phyloP scores from a whole-genome alignment of 1,140 invertebrate genomes.

The Drosophila ambigua region DNA sequence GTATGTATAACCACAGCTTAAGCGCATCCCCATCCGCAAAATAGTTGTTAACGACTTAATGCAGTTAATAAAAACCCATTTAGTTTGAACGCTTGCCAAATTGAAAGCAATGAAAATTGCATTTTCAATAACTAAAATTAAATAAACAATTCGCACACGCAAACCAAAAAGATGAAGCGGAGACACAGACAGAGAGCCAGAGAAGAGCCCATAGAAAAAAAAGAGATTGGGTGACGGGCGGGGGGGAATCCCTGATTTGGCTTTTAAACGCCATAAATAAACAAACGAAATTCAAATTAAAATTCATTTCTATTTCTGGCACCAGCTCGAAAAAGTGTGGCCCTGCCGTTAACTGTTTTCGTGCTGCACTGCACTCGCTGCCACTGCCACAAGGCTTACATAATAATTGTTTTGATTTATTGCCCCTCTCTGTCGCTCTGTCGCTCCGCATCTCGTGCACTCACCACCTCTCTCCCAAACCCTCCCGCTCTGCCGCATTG shows the following conservation, averaged over 20 bases:
- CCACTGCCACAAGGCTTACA: slow-evolving; percentile 61
- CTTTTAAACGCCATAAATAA: slow-evolving; percentile 22
- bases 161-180: slow-evolving; percentile 21
- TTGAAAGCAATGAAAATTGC: slow-evolving; percentile 46
- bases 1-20: too few species aligned
- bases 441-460: slow-evolving; percentile 5
- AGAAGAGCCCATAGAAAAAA: slow-evolving; percentile 18
- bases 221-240: neutral
- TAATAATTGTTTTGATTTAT: slow-evolving; percentile 79
- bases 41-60: slow-evolving; percentile 26
- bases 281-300: slow-evolving; percentile 64
- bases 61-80: slow-evolving; percentile 44
- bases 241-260: neutral
- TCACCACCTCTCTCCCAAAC: neutral
- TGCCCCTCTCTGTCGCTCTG: slow-evolving; percentile 24
- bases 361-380: slow-evolving; percentile 27
- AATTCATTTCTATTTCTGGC: slow-evolving; percentile 33
- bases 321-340: slow-evolving; percentile 58
- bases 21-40: too few species aligned
- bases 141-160: slow-evolving; percentile 60
- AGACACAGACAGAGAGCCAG: neutral
- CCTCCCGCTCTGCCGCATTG: slow-evolving; percentile 30
- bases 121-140: slow-evolving; percentile 45
- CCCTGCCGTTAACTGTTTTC: slow-evolving; percentile 56
- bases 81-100: slow-evolving; percentile 32